Base-by-base conservation (phyloP, 2,797 vertebrate species). In the Eulemur coronatus region DNA sequence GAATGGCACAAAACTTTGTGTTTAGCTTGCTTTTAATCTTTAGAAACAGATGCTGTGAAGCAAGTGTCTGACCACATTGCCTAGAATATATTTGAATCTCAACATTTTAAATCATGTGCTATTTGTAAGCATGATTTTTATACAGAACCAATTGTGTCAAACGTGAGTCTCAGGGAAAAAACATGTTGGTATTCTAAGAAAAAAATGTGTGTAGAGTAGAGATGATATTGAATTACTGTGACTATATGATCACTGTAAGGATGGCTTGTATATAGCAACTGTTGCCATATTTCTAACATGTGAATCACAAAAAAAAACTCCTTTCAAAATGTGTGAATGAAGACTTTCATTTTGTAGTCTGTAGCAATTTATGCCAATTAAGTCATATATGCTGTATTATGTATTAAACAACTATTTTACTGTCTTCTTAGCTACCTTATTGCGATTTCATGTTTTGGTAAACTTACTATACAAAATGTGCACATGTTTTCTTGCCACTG, bases 251-350 rank as follows among this genome's bases (percentile, higher is more conserved):
- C 59, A 93, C 70, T 41, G 78, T 87, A 92, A 65, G 70, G 75
- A 61, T 72, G 65, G 17, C 46, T 92, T 61, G 33, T 50, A n/a
- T 87, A 18, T 57, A 88, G 82, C 22, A 79, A 85, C 46, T 61
- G 76, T 33, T 93, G 55, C 80, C 33, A 65, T 95, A 96, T 92
- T 97, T 94, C 92, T 75, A 96, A 14, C 28, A 55, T 73, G 13
- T 85, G 41, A 48, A 94, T 84, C 69, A 94, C 69, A 93, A 79
- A 97, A 94, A 94, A 94, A 70, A 85, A 59, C 15, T 52, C 46
- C n/a, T 91, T 89, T 57, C 24, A 43, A 84, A 75, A 81, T 65
- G 55, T 82, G 26, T 78, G 8, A 84, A 65, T 84, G 84, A 95
- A 91, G 63, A 61, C 22, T 95, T 55, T 88, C 30, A 80, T 82